A percentile compares a stretch with the other conserved stretches of the same genome.
Conservation (phyloP, 2,888 invertebrate species). For the Metallyticus violacea region DNA sequence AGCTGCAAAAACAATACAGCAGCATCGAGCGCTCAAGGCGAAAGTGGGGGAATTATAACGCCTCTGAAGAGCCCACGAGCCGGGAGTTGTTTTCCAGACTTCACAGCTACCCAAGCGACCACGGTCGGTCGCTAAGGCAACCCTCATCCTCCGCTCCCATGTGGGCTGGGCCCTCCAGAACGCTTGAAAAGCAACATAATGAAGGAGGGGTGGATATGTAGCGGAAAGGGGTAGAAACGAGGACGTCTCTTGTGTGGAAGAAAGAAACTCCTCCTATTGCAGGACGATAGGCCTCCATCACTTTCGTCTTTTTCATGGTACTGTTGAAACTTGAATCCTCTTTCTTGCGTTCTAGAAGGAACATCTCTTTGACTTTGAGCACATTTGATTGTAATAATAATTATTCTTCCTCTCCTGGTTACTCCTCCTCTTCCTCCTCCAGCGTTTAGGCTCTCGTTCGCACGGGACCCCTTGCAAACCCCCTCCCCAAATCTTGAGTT, state of each 20-base stretch:
- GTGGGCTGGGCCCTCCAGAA: neutral
- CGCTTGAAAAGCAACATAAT: neutral
- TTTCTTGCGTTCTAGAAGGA: neutral
- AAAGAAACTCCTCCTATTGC: neutral
- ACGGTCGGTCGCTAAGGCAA: neutral
- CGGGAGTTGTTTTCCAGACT: neutral
- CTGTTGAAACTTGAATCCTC: neutral
- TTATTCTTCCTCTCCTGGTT: neutral
- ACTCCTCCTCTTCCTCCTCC: neutral
- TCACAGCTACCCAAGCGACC: neutral
- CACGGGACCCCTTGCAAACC: too few species aligned
- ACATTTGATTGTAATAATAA: neutral
- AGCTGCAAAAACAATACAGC: neutral
- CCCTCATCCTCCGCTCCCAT: neutral
- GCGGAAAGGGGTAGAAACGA: neutral
- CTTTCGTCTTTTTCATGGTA: neutral
- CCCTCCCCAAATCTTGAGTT: too few species aligned
- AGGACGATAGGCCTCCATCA: neutral
- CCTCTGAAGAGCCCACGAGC: neutral
- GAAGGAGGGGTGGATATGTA: neutral
- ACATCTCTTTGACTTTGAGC: too few species aligned
- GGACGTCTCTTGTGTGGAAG: neutral
- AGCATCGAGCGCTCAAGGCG: neutral
- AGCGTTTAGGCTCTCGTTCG: too few species aligned
- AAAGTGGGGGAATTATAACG: neutral